phyloP scores from a whole-genome alignment of 92 coral and sea anemone species.

The Nematostella vectensis region DNA sequence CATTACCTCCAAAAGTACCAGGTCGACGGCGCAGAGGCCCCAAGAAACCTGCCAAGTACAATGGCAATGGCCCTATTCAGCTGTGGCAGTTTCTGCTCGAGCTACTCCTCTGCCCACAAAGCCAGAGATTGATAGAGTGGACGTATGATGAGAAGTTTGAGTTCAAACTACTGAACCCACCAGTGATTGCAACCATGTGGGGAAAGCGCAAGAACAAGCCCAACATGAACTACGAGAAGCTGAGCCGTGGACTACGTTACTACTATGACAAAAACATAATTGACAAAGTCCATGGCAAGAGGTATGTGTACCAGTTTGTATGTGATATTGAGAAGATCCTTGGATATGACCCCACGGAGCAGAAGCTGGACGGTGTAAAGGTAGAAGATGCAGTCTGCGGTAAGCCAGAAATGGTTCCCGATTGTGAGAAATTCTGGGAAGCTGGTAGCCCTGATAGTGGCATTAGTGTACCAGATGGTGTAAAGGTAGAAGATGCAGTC shows the following conservation, averaged over 20 bases:
- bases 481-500: constrained; percentile 62
- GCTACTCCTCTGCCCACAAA: constrained; percentile 29
- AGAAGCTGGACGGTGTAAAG: constrained; percentile 37
- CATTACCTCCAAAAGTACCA: constrained; percentile 1
- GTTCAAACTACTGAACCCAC: constrained; percentile 79
- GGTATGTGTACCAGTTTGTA: constrained; percentile 89
- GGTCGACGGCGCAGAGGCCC: constrained; percentile 67
- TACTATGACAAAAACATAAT: constrained; percentile 87
- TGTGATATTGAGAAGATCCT: constrained; percentile 83
- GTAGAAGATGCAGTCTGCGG: constrained; percentile 76
- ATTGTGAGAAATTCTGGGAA: constrained; percentile 33
- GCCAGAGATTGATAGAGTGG: constrained; percentile 60
- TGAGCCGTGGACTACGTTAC: constrained; percentile 94
- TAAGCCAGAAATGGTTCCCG: constrained; percentile 56
- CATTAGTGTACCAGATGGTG: constrained; percentile 44
- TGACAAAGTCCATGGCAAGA: constrained; percentile 91
- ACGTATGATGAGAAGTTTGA: constrained; percentile 79
- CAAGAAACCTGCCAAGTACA: constrained; percentile 65
- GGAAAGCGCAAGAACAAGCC: constrained; percentile 92
- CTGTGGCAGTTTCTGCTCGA: constrained; percentile 92
- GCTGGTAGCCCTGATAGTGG: constrained; percentile 36
- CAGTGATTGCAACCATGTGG: constrained; percentile 76
- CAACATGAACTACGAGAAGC: constrained; percentile 90
- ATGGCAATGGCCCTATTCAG: constrained; percentile 86
- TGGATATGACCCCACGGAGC: constrained; percentile 83